These are phyloP conservation scores for Orius insidiosus DNA, from an alignment of 1,140 invertebrate genomes.

Conservation along the genomic window DNA sequence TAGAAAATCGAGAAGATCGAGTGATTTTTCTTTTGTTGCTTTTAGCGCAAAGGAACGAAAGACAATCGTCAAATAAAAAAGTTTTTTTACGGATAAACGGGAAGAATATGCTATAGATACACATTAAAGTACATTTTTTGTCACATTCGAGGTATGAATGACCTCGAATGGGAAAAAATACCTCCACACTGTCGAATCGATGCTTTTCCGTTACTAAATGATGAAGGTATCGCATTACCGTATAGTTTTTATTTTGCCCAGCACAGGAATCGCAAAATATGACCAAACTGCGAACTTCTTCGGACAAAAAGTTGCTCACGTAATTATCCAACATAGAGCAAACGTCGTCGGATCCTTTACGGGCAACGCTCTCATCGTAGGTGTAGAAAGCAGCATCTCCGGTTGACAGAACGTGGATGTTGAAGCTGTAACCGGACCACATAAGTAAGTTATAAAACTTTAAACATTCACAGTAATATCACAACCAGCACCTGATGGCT, in stretches of 20 bases:
- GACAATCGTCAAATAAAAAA: too few species aligned
- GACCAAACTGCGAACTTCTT: constrained; percentile 10
- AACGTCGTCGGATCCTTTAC: constrained; percentile 17
- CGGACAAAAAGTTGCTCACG: constrained; percentile 12
- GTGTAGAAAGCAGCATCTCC: constrained; percentile 16
- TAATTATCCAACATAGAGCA: constrained; percentile 15
- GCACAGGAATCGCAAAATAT: constrained; percentile 20
- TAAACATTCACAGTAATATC: too few species aligned
- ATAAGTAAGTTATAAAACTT: too few species aligned
- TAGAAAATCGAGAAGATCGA: too few species aligned
- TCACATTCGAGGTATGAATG: constrained; percentile 19
- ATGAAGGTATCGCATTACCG: constrained; percentile 13
- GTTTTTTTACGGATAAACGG: too few species aligned
- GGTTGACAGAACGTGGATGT: constrained; percentile 15
- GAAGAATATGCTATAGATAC: too few species aligned
- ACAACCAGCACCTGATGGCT: too few species aligned
- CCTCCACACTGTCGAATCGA: constrained; percentile 13
- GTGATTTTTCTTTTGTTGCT: too few species aligned
- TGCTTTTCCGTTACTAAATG: constrained; percentile 16
- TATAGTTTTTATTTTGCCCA: constrained; percentile 17
- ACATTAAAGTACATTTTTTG: too few species aligned
- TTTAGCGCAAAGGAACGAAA: too few species aligned
- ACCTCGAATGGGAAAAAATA: constrained; percentile 18
- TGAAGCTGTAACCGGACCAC: too few species aligned
- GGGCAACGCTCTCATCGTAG: constrained; percentile 16